A percentile compares a stretch with the other conserved stretches of the same genome.
Evolutionary conservation across 2,888 invertebrate genomes (phyloP).

Genomic region (Thera obeliscata): DNA sequence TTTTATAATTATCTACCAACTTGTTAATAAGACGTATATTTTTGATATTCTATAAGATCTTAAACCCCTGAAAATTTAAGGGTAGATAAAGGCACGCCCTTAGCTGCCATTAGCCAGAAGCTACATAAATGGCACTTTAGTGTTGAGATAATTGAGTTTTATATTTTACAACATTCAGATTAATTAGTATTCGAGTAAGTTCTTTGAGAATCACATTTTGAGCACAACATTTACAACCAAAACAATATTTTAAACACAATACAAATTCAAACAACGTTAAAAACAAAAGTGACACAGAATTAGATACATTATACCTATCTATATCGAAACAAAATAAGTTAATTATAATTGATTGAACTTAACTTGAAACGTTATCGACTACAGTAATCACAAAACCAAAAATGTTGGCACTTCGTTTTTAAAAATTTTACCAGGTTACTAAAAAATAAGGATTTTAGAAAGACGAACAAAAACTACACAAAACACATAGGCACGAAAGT

Average conservation of each 20-base stretch:
- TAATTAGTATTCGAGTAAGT: constrained; percentile 19
- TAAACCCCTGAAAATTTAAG: background rate
- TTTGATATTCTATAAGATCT: background rate
- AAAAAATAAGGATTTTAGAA: too few relatives aligned
- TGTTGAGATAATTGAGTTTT: background rate
- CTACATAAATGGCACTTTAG: constrained; percentile 9
- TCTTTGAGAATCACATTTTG: constrained; percentile 35
- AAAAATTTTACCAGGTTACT: too few relatives aligned
- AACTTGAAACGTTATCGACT: background rate
- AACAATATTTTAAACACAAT: constrained; percentile 12
- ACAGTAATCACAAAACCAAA: background rate
- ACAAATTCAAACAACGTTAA: constrained; percentile 23
- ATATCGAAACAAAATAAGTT: too few relatives aligned
- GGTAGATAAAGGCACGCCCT: background rate
- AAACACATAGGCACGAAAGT: too few relatives aligned
- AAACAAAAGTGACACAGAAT: constrained; percentile 2
- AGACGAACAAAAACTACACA: too few relatives aligned
- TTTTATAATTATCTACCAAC: background rate
- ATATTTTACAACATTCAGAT: constrained; percentile 24
- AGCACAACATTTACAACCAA: constrained; percentile 29
- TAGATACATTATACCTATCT: too few relatives aligned
- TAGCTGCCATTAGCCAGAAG: background rate
- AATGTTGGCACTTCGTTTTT: background rate
- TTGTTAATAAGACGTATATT: background rate
- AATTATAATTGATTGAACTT: too few relatives aligned